Base-by-base conservation (phyloP, 2,113 vertebrate genomes). In the Pachypanchax playfairii region DNA sequence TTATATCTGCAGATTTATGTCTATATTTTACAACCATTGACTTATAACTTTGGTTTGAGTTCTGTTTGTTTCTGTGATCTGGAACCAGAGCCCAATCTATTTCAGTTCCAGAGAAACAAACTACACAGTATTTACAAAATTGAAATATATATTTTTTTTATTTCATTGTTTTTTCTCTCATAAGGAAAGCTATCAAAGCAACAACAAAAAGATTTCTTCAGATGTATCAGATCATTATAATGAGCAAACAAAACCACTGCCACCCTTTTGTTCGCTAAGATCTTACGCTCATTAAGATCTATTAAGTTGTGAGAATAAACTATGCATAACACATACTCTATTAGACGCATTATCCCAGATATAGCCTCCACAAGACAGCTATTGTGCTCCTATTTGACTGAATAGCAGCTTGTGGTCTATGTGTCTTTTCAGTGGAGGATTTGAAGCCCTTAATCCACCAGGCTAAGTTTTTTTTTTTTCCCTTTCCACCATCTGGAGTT, bases 401-500 rank as follows among this genome's bases (percentile, higher is more conserved):
- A 87, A 84, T 85, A 82, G 84, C 82, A 80, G 82, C 85, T 79
- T 76, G 80, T 7, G 56, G 75, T 84, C 74, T 79, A 75, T 88
- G 85, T 84, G 84, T 86, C 86, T 85, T 87, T 88, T 91, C 86
- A 89, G 80, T 13, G 49, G 39, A 80, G 88, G 88, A 91, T 90
- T 91, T 90, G 83, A 71, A 86, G 66, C 65, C 84, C 77, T 83
- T 93, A 92, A 92, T 92, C 89, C 89, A 88, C 84, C 85, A 78
- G 62, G 76, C 77, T 84, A 89, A 87, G 87, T 90, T 92, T 89
- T 80, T 76, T 65, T 55, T 57, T 52, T 69, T 64, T 66, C 74
- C 53, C 65, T 78, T 85, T 80, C 73, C 75, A 89, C 91, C 91
- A 93, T 92, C 91, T 93, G 91, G 89, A 91, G 80, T 91, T 88